A percentile compares a stretch with the other conserved stretches of the same genome.
phyloP scores from a whole-genome alignment of 23 tunicate genomes.

The Halocynthia roretzi region DNA sequence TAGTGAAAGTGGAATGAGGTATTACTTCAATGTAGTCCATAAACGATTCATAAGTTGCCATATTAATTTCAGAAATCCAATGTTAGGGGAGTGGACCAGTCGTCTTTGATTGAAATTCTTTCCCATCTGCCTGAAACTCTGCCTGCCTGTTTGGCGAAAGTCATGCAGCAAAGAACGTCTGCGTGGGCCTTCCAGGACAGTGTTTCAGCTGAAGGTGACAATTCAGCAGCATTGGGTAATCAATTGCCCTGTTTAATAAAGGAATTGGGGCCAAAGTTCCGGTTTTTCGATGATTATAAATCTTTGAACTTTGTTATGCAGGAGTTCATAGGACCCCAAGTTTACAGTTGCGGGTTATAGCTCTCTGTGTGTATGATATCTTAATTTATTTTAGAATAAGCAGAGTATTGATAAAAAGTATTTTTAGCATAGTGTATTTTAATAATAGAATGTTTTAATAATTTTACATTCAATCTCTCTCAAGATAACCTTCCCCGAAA shows the following conservation, averaged over 20 bases:
- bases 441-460: no score
- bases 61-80: slow-evolving; percentile 50
- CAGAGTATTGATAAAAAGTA: no score
- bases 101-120: slow-evolving; percentile 57
- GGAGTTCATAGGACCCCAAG: no score
- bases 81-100: slow-evolving; percentile 94
- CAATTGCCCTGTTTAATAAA: no score
- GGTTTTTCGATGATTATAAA: not conserved
- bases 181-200: not conserved
- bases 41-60: not conserved
- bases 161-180: not conserved
- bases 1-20: not conserved
- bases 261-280: not conserved
- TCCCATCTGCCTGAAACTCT: slow-evolving; percentile 52
- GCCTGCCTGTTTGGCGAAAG: not conserved
- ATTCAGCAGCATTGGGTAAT: not conserved
- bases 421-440: no score
- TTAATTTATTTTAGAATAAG: no score
- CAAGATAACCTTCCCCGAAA: no score
- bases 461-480: no score
- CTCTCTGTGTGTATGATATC: no score
- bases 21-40: not conserved
- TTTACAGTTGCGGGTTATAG: no score
- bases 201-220: not conserved
- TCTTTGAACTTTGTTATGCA: no score